Percentiles rank a stretch among this genome's conserved stretches.
Conservation (phyloP, 2,113 vertebrate species). For the Promerops cafer region DNA sequence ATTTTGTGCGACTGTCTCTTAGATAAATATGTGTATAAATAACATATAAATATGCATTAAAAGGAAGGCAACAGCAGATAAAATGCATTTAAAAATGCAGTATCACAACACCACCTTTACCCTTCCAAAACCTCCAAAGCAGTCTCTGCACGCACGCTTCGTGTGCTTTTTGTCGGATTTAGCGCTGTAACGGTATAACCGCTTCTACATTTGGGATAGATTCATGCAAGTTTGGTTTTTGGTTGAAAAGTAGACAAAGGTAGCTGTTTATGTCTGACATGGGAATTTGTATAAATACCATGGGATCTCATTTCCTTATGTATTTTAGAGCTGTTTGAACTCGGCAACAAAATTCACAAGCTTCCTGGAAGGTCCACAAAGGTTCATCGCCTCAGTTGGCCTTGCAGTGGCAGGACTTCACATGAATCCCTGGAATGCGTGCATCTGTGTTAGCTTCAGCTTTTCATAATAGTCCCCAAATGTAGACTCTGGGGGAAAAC, state of each 20-base stretch:
- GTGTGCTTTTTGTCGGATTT: neutral
- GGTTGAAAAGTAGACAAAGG: slow-evolving; percentile 17
- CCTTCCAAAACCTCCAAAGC: neutral
- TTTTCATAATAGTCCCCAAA: slow-evolving; percentile 26
- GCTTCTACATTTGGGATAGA: slow-evolving; percentile 22
- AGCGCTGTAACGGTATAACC: neutral
- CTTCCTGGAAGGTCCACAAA: slow-evolving; percentile 55
- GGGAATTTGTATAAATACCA: slow-evolving; percentile 37
- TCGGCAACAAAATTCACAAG: slow-evolving; percentile 29
- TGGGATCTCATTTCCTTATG: slow-evolving; percentile 24
- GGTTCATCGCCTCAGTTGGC: neutral
- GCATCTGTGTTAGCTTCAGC: slow-evolving; percentile 8
- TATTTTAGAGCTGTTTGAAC: slow-evolving; percentile 42
- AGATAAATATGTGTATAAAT: neutral
- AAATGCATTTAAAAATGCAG: neutral
- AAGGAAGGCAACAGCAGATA: neutral
- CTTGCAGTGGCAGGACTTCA: neutral
- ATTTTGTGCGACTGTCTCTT: neutral
- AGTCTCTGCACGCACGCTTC: neutral
- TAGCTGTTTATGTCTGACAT: slow-evolving; percentile 36
- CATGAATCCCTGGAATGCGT: neutral
- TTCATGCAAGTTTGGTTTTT: neutral
- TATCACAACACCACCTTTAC: neutral
- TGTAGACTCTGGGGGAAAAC: neutral
- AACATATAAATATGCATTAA: neutral